Conservation (phyloP, 2,888 invertebrate species). For the Morpho achilles region DNA sequence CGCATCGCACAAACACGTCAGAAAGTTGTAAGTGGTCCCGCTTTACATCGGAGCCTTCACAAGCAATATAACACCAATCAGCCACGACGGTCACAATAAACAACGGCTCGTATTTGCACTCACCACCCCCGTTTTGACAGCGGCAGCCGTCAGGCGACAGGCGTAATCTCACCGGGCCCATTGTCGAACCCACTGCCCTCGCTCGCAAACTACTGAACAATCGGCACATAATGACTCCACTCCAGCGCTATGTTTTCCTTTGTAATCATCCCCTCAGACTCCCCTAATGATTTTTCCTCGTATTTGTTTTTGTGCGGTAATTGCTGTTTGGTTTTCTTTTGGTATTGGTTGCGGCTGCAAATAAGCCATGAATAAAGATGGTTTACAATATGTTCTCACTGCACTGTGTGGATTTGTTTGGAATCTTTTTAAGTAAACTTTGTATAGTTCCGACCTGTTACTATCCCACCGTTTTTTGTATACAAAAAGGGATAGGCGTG, state of each 20-base stretch:
- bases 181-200: constrained; percentile 61
- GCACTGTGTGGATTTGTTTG: constrained; percentile 3
- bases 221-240: constrained; percentile 44
- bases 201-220: constrained; percentile 49
- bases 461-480: too few species aligned
- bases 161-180: constrained; percentile 59
- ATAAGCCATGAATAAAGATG: constrained; percentile 14
- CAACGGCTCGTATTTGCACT: constrained; percentile 20
- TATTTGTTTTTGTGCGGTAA: constrained; percentile 77
- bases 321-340: constrained; percentile 74
- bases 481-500: too few species aligned
- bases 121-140: constrained; percentile 20
- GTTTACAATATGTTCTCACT: constrained; percentile 22
- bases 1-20: too few species aligned
- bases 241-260: constrained; percentile 60
- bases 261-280: constrained; percentile 57
- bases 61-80: constrained; percentile 20
- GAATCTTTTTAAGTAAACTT: neutral
- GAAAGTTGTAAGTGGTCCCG: neutral
- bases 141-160: constrained; percentile 51
- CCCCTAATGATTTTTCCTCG: constrained; percentile 72
- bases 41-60: constrained; percentile 7
- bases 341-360: constrained; percentile 63
- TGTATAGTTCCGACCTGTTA: too few species aligned
- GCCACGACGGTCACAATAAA: constrained; percentile 14